Conservation (phyloP, 2,888 invertebrate genomes). For the Pemphredon lugubris region DNA sequence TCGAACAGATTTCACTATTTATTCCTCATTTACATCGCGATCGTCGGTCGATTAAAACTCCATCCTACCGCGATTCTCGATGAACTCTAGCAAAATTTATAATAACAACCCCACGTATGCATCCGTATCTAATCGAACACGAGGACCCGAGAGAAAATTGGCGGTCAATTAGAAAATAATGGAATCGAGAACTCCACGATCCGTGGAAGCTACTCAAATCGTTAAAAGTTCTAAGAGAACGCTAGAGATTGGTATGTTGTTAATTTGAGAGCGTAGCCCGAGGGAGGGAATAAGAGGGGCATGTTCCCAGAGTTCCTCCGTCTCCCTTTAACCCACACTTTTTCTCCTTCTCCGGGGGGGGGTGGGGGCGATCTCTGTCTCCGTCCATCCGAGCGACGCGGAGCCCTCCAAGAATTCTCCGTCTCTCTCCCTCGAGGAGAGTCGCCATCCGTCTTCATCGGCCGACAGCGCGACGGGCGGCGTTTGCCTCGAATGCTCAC, state of each 20-base stretch:
- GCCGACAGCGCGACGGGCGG: slow-evolving; percentile 81
- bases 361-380: slow-evolving; percentile 47
- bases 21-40: too few relatives aligned
- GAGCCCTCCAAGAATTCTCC: slow-evolving; percentile 70
- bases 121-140: too few relatives aligned
- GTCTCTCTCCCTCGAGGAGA: slow-evolving; percentile 70
- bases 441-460: slow-evolving; percentile 81
- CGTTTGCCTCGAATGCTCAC: slow-evolving; percentile 81
- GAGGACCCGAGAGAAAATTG: too few relatives aligned
- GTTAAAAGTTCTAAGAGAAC: slow-evolving; percentile 70
- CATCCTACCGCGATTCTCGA: too few relatives aligned
- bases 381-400: slow-evolving; percentile 56
- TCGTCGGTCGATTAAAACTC: too few relatives aligned
- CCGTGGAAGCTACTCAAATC: slow-evolving; percentile 56
- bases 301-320: slow-evolving; percentile 60
- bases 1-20: too few relatives aligned
- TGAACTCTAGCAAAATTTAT: too few relatives aligned
- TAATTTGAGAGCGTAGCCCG: slow-evolving; percentile 79
- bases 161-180: slow-evolving; percentile 29
- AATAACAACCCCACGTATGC: too few relatives aligned
- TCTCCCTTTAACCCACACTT: slow-evolving; percentile 40
- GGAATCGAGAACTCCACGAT: too few relatives aligned
- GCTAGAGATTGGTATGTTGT: slow-evolving; percentile 79
- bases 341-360: slow-evolving; percentile 30
- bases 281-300: slow-evolving; percentile 69